These are phyloP conservation scores for Hermetia illucens DNA, from an alignment of 1,140 invertebrate species.

Conservation along the genomic window DNA sequence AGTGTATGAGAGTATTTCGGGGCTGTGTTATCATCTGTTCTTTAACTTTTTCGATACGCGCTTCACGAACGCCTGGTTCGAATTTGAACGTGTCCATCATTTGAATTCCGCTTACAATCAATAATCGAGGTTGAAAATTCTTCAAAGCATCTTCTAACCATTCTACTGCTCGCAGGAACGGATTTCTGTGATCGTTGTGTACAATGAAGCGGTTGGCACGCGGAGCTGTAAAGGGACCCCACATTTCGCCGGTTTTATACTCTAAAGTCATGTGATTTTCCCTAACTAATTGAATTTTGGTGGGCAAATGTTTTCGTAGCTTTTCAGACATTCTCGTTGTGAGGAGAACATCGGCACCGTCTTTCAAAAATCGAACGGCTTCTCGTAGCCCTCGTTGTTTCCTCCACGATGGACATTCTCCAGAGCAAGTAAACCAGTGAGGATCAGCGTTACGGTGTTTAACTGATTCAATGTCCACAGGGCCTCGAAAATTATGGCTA, in stretches of 20 bases:
- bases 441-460: slow-evolving; percentile 19
- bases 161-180: slow-evolving; percentile 57
- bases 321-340: slow-evolving; percentile 51
- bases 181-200: slow-evolving; percentile 74
- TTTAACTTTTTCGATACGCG: slow-evolving; percentile 49
- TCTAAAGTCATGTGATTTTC: slow-evolving; percentile 75
- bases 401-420: slow-evolving; percentile 18
- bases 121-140: slow-evolving; percentile 52
- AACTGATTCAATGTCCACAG: slow-evolving; percentile 19
- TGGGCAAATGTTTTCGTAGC: too few relatives aligned
- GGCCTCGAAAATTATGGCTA: slow-evolving; percentile 28
- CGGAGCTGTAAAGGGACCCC: slow-evolving; percentile 59
- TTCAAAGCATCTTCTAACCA: slow-evolving; percentile 48
- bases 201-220: slow-evolving; percentile 78
- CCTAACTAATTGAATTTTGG: not conserved
- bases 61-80: slow-evolving; percentile 40
- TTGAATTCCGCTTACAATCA: slow-evolving; percentile 73
- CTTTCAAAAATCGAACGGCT: slow-evolving; percentile 55
- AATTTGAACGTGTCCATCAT: slow-evolving; percentile 87
- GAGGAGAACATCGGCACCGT: slow-evolving; percentile 63
- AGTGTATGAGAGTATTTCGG: slow-evolving; percentile 53
- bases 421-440: slow-evolving; percentile 20
- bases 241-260: slow-evolving; percentile 57
- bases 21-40: slow-evolving; percentile 49
- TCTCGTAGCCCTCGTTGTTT: slow-evolving; percentile 52